Conservation (phyloP, 2,888 invertebrate species). For the Fabriciana adippe region DNA sequence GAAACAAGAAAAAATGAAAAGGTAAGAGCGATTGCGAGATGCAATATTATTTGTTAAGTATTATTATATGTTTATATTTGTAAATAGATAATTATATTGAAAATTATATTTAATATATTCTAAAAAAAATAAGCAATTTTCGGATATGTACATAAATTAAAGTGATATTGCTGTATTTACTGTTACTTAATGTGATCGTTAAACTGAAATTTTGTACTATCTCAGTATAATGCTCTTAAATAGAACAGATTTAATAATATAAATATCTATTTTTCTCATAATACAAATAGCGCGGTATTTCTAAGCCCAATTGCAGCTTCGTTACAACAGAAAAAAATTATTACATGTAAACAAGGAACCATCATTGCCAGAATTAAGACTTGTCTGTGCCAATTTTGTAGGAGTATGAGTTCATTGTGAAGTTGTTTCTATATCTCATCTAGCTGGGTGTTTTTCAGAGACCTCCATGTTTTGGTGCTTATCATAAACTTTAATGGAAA, state of each 20-base stretch:
- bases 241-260: conserved; percentile 18
- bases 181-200: conserved; percentile 68
- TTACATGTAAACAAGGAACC: neutral
- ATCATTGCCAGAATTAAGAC: conserved; percentile 26
- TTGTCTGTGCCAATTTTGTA: conserved; percentile 37
- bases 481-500: neutral
- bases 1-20: conserved; percentile 40
- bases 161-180: conserved; percentile 62
- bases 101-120: conserved; percentile 53
- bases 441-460: neutral
- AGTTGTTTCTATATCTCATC: conserved; percentile 11
- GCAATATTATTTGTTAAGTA: conserved; percentile 79
- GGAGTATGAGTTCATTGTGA: conserved; percentile 24
- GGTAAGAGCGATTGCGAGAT: conserved; percentile 67
- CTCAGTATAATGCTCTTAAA: conserved; percentile 19
- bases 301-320: conserved; percentile 29
- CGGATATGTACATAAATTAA: conserved; percentile 74
- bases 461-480: conserved; percentile 2
- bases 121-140: conserved; percentile 71
- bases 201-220: conserved; percentile 25
- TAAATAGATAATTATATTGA: conserved; percentile 58
- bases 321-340: conserved; percentile 1
- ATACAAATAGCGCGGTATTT: conserved; percentile 42
- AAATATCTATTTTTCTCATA: conserved; percentile 28
- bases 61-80: conserved; percentile 58